phyloP scores from a whole-genome alignment of 2,113 vertebrate genomes.

The Platichthys flesus region DNA sequence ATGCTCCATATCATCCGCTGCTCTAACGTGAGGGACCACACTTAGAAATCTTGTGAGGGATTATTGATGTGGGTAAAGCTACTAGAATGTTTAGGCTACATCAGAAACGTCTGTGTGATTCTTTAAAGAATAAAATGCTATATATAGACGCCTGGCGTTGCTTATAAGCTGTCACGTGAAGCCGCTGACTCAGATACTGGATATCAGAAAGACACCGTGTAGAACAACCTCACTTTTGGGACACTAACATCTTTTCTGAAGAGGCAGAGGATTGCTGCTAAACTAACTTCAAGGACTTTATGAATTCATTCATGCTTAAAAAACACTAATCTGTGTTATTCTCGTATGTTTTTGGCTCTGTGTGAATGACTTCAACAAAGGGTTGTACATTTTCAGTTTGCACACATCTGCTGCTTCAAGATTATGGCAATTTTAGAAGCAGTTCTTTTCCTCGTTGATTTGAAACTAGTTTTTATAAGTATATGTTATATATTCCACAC shows the following conservation, averaged over 20 bases:
- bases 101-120: slow-evolving; percentile 20
- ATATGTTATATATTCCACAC: no score
- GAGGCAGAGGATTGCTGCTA: not conserved
- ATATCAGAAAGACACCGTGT: not conserved
- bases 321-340: not conserved
- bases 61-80: slow-evolving; percentile 16
- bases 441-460: no score
- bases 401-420: not conserved
- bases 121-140: slow-evolving; percentile 18
- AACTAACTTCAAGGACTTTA: not conserved
- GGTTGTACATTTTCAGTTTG: not conserved
- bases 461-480: no score
- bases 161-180: not conserved
- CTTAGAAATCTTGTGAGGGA: slow-evolving; percentile 27
- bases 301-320: not conserved
- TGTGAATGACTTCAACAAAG: not conserved
- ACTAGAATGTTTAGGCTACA: slow-evolving; percentile 26
- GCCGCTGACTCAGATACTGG: not conserved
- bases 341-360: not conserved
- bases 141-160: slow-evolving; percentile 11
- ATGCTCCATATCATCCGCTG: slow-evolving; percentile 41
- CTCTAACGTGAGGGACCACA: slow-evolving; percentile 14
- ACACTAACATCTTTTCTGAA: not conserved
- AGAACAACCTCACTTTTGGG: not conserved
- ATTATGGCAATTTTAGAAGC: no score